Evolutionary conservation across 2,888 invertebrate genomes (phyloP).

Genomic region (Actias luna): DNA sequence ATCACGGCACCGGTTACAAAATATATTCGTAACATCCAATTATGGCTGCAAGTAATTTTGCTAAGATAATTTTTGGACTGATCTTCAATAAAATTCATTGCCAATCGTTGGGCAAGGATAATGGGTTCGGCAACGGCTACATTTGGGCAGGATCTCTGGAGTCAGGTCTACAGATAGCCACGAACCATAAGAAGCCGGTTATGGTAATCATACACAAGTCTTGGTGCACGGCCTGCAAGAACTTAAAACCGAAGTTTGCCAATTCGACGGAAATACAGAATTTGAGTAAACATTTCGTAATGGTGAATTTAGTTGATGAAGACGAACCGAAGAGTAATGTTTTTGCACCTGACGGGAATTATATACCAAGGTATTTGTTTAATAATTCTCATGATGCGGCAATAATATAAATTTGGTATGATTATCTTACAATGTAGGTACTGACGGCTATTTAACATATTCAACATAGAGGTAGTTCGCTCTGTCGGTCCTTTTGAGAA

Average conservation of each 20-base stretch:
- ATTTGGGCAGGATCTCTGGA: slow-evolving; percentile 74
- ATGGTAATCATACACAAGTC: slow-evolving; percentile 86
- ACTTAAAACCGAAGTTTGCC: slow-evolving; percentile 83
- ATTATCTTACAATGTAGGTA: no score
- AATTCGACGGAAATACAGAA: slow-evolving; percentile 77
- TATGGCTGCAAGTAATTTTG: slow-evolving; percentile 57
- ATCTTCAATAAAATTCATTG: slow-evolving; percentile 56
- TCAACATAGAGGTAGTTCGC: not conserved
- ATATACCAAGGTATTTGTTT: slow-evolving; percentile 80
- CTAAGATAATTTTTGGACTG: slow-evolving; percentile 53
- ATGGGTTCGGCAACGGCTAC: slow-evolving; percentile 70
- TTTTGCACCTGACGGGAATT: slow-evolving; percentile 84
- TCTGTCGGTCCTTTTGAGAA: not conserved
- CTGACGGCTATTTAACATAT: no score
- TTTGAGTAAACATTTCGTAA: slow-evolving; percentile 83
- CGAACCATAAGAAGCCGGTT: slow-evolving; percentile 78
- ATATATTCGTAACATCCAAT: slow-evolving; percentile 19
- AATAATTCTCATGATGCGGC: not conserved
- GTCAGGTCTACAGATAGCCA: slow-evolving; percentile 65
- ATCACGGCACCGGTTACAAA: slow-evolving; percentile 23
- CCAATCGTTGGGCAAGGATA: slow-evolving; percentile 50
- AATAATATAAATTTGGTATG: no score
- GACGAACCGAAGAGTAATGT: slow-evolving; percentile 74
- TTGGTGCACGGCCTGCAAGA: slow-evolving; percentile 85
- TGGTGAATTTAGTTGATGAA: slow-evolving; percentile 84